Conservation (phyloP, 2,113 vertebrate genomes). For the Eurystomus gularis region DNA sequence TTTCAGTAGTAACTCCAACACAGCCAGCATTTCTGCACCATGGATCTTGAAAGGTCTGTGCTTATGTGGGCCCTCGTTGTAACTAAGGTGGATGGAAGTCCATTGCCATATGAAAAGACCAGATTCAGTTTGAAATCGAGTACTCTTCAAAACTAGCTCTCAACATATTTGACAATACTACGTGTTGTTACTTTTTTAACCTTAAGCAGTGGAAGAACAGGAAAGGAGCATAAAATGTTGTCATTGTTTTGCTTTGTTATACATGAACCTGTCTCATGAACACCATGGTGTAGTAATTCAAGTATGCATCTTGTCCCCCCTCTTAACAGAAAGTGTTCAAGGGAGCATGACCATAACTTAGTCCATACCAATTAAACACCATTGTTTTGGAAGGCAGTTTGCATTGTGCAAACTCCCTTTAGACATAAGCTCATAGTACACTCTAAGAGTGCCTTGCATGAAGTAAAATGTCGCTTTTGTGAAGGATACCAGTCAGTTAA, state of each 20-base stretch:
- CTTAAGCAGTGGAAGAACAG: background rate
- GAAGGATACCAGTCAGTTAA: background rate
- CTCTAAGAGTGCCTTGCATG: background rate
- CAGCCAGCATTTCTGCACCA: background rate
- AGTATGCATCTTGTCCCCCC: background rate
- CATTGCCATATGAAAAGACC: background rate
- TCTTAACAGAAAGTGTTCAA: background rate
- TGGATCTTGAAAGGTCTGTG: background rate
- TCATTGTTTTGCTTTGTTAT: background rate
- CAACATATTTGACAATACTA: background rate
- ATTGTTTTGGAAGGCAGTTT: background rate
- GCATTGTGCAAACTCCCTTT: background rate
- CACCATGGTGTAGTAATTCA: background rate
- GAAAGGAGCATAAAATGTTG: background rate
- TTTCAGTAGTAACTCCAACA: fast-evolving
- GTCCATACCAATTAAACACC: background rate
- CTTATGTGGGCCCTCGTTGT: background rate
- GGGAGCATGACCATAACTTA: background rate
- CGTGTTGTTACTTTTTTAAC: background rate
- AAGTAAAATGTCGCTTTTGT: background rate
- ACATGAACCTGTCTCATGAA: background rate
- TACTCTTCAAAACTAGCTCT: background rate
- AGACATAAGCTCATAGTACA: fast-evolving
- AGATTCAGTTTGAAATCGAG: background rate
- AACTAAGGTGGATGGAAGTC: background rate